phyloP scores from a whole-genome alignment of 2,888 invertebrate species.

The Tiliacea citrago region DNA sequence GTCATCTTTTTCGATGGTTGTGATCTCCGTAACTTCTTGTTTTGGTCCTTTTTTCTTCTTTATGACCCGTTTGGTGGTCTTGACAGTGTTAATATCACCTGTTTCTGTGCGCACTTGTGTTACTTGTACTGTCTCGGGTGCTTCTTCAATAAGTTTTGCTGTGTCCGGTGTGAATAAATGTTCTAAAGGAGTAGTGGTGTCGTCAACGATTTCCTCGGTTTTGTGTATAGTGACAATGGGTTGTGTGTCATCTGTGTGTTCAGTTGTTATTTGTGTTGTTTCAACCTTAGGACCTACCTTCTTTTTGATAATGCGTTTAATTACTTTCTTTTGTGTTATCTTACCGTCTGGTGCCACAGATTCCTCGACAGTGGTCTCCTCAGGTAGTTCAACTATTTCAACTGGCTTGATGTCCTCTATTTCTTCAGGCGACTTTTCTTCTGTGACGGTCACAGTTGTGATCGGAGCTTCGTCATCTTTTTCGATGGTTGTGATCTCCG shows the following conservation, averaged over 20 bases:
- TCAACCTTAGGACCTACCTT: constrained; percentile 51
- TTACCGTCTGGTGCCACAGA: constrained; percentile 5
- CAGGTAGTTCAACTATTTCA: constrained; percentile 60
- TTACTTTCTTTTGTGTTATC: neutral
- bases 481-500: constrained; percentile 58
- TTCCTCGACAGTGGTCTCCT: constrained; percentile 41
- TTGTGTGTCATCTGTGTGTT: constrained; percentile 37
- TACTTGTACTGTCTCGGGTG: constrained; percentile 48
- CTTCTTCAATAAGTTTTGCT: neutral
- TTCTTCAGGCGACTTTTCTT: constrained; percentile 72
- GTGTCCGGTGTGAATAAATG: neutral
- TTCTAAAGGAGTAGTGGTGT: constrained; percentile 22
- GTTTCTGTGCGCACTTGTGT: constrained; percentile 68
- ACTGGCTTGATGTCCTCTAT: constrained; percentile 33
- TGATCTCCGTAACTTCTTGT: neutral
- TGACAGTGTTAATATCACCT: constrained; percentile 67
- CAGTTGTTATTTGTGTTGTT: constrained; percentile 70
- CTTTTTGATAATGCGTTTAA: constrained; percentile 53
- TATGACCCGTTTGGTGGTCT: constrained; percentile 55
- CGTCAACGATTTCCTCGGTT: neutral
- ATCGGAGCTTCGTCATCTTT: constrained; percentile 54
- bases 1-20: neutral
- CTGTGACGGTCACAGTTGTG: constrained; percentile 72
- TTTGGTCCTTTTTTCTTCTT: neutral
- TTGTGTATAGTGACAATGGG: constrained; percentile 29